Evolutionary conservation across 2,888 invertebrate species (phyloP), one percentile per base, ranked within the genome.

Genomic region (Volucella bombylans): DNA sequence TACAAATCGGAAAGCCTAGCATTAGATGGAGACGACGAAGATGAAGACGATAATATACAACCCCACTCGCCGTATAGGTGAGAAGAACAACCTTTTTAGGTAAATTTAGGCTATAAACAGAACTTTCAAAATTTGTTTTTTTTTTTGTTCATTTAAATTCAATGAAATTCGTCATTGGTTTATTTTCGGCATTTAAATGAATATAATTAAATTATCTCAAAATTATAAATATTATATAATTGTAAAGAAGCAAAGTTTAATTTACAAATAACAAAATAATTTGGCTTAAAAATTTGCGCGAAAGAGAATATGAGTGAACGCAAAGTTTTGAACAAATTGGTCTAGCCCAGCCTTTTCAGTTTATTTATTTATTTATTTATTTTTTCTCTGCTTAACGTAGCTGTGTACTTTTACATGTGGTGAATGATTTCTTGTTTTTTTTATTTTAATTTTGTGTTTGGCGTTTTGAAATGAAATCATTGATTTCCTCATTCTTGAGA

Each of bases 41-140:
- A 89, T 23, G 89, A 90, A 31, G 90, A 89, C 55, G 89, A 88
- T 43, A 89, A 90, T 47, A 90, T 90, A 52, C 90, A 89, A n/a
- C 89, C 90, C 14, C 89, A 91, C 87, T 91, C 91, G 86, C 92
- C 92, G 45, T 91, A 90, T 89, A 90, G 90, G 90, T 90, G 89
- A 89, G 89, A 87, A 86, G 88, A 87, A 88, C 89, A 88, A 86
- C 88, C 87, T 87, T 87, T 83, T 88, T 89, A 89, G 89, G 89
- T 89, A 89, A 88, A 89, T 88, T 89, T 87, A 87, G 88, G 87
- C 88, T 88, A 87, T 85, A 76, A 87, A 87, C 87, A 87, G 82
- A 83, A 86, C 86, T 55, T 82, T 78, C 82, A 82, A 86, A 86
- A 77, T 86, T 78, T 79, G 15, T 77, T 31, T 39, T 45, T 62